Evolutionary conservation across 2,113 vertebrate species (phyloP).

Genomic region (Vidua chalybeata): DNA sequence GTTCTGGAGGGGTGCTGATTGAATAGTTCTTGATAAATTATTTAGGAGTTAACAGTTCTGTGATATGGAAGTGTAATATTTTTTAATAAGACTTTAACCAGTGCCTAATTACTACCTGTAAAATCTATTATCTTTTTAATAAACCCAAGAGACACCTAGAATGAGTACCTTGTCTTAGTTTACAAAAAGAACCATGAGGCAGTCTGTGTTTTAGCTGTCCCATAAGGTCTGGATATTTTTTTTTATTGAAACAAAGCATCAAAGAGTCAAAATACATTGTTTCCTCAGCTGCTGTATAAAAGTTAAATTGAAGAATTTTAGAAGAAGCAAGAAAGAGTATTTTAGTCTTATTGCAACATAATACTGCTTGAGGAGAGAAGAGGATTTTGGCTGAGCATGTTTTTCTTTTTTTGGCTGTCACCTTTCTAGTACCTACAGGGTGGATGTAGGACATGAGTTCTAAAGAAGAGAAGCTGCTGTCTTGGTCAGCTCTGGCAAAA

Average conservation of each 20-base stretch:
- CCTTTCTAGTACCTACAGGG: neutral
- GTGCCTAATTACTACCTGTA: neutral
- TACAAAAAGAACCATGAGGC: neutral
- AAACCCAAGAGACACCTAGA: accelerated
- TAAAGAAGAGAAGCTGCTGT: neutral
- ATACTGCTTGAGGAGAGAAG: neutral
- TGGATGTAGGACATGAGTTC: neutral
- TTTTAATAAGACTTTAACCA: neutral
- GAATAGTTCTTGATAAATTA: neutral
- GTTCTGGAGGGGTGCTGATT: neutral
- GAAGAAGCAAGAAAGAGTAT: neutral
- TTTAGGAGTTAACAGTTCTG: neutral
- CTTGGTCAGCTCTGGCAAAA: neutral
- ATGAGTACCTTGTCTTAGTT: neutral
- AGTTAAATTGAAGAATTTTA: neutral
- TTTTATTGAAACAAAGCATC: neutral
- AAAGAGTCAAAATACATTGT: neutral
- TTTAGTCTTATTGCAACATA: neutral
- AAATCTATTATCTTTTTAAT: neutral
- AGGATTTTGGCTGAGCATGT: neutral
- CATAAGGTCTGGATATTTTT: neutral
- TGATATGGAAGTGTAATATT: neutral
- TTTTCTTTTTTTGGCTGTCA: neutral
- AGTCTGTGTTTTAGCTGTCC: neutral
- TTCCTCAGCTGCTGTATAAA: neutral